Evolutionary conservation across 1,140 invertebrate genomes (phyloP).

Genomic region (Heliconius nattereri): DNA sequence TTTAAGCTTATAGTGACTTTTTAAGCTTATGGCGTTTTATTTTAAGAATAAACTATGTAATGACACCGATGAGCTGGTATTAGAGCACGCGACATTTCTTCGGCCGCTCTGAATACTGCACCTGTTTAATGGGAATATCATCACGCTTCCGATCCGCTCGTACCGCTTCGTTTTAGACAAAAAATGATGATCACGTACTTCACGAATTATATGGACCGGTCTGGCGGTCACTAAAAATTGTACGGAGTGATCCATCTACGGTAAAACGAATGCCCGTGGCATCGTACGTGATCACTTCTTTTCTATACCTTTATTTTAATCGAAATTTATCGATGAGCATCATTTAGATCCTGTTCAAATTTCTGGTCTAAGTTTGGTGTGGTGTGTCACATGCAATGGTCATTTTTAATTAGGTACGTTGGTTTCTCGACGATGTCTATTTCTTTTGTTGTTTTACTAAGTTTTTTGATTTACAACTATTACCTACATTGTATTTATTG

Average conservation of each 20-base stretch:
- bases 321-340: slow-evolving; percentile 32
- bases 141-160: slow-evolving; percentile 55
- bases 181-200: slow-evolving; percentile 74
- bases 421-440: neutral
- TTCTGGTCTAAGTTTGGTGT: neutral
- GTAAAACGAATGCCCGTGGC: slow-evolving; percentile 64
- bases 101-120: slow-evolving; percentile 58
- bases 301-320: slow-evolving; percentile 39
- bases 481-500: neutral
- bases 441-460: neutral
- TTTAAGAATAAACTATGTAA: slow-evolving; percentile 33
- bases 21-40: neutral
- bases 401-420: neutral
- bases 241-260: slow-evolving; percentile 64
- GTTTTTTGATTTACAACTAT: neutral
- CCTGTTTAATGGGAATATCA: slow-evolving; percentile 70
- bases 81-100: slow-evolving; percentile 56
- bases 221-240: slow-evolving; percentile 61
- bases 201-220: slow-evolving; percentile 73
- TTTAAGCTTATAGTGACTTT: neutral
- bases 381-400: neutral
- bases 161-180: slow-evolving; percentile 56
- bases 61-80: slow-evolving; percentile 21
- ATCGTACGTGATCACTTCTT: slow-evolving; percentile 64
- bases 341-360: neutral